Conservation (phyloP, 1,140 invertebrate genomes). For the Cydia splendana region DNA sequence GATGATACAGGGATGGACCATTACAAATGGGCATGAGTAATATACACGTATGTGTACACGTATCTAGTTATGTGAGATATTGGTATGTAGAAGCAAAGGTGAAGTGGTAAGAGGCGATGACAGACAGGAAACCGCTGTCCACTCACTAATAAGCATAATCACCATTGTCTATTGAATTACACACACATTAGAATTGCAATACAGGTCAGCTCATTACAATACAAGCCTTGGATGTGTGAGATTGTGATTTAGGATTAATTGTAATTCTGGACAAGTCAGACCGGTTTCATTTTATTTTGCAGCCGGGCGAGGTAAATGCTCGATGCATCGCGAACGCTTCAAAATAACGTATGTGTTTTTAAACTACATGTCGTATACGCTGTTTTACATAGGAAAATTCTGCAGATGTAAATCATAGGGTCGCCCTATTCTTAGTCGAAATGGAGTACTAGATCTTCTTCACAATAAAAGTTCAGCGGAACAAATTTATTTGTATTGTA, state of each 20-base stretch:
- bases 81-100: conserved; percentile 46
- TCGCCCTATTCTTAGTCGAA: conserved; percentile 28
- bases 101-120: conserved; percentile 52
- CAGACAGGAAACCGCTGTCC: conserved; percentile 66
- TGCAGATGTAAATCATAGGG: conserved; percentile 24
- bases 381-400: background rate
- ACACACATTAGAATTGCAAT: conserved; percentile 24
- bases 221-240: background rate
- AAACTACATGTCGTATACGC: background rate
- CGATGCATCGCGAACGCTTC: conserved; percentile 49
- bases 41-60: background rate
- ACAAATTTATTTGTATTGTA: background rate
- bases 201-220: conserved; percentile 17
- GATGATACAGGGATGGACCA: background rate
- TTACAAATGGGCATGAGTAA: background rate
- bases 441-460: conserved; percentile 15
- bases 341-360: conserved; percentile 45
- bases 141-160: conserved; percentile 53
- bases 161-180: conserved; percentile 45
- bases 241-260: conserved; percentile 64
- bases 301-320: conserved; percentile 53
- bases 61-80: conserved; percentile 1
- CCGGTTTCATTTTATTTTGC: conserved; percentile 63
- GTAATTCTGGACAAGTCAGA: conserved; percentile 68
- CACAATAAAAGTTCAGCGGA: conserved; percentile 9